Evolutionary conservation across 2,113 vertebrate genomes (phyloP), one percentile per base, ranked within the genome.

Genomic region (Chloroceryle aenea): DNA sequence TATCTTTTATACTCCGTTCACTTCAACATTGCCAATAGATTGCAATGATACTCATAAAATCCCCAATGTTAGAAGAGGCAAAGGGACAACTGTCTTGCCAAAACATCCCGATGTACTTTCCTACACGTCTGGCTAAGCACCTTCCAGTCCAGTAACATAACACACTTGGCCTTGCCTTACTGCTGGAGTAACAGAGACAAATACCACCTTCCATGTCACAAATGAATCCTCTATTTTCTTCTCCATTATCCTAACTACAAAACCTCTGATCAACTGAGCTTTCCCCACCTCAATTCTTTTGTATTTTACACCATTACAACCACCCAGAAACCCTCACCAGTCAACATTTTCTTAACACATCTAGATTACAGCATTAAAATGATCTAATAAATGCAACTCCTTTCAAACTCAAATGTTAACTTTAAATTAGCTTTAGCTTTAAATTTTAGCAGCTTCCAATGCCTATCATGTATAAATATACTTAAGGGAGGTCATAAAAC

Each of bases 171-270:
- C 61, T 74, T 59, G 69, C 80, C 66, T 95, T 93, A 89, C 78
- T 25, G 0, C 42, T 25, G 15, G 4, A 38, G 47, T 87, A 93
- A 74, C 63, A 80, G 67, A 72, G 89, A 93, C 75, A 97, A 94
- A 94, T 92, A 78, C 58, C 76, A 92, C 68, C 61, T 90, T 96
- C 72, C 1, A 4, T 52, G 69, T 81, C 73, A 81, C 47, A 43
- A 17, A 62, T 58, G 73, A 93, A 88, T 85, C 77, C 89, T 20
- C 73, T 61, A 53, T 76, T 90, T 90, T 95, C 73, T 80, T 89
- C 73, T 62, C 68, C 64, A 89, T 92, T 95, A 87, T 25, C 61
- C 14, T 78, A 91, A 85, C 66, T 53, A 85, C 92, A 84, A 93
- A 71, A 88, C 23, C 68, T 71, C 68, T 9, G 16, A 95, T 71